Conservation (phyloP, 2,888 invertebrate genomes). For the Eupeodes luniger region DNA sequence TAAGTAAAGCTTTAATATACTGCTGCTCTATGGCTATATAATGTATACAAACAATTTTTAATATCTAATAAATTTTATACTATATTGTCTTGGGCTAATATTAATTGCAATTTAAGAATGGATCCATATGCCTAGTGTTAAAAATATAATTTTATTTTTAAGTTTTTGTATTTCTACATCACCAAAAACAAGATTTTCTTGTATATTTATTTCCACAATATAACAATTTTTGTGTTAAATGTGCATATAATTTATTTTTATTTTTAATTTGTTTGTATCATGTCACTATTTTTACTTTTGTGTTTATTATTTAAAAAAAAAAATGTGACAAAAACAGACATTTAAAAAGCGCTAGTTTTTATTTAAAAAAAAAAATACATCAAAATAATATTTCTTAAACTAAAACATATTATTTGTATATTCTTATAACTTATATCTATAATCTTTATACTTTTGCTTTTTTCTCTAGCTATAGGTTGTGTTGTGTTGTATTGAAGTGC, state of each 20-base stretch:
- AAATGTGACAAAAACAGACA: constrained; percentile 13
- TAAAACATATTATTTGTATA: constrained; percentile 48
- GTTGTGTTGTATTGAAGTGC: constrained; percentile 62
- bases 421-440: constrained; percentile 57
- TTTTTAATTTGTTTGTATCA: not conserved
- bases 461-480: constrained; percentile 69
- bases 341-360: constrained; percentile 23
- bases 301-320: too few species aligned
- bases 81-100: constrained; percentile 56
- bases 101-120: constrained; percentile 76
- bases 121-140: constrained; percentile 75
- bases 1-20: constrained; percentile 73
- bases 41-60: not conserved
- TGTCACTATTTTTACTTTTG: constrained; percentile 3
- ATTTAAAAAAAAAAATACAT: not conserved
- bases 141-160: constrained; percentile 35
- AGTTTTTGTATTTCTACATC: constrained; percentile 9
- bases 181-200: constrained; percentile 40
- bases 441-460: constrained; percentile 69
- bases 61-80: not conserved
- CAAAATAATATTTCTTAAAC: not conserved
- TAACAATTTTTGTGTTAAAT: constrained; percentile 35
- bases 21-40: constrained; percentile 60
- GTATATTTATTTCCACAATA: not conserved
- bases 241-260: constrained; percentile 1